Evolutionary conservation across 2,113 vertebrate genomes (phyloP).

Genomic region (Corythornis madagascariensis): DNA sequence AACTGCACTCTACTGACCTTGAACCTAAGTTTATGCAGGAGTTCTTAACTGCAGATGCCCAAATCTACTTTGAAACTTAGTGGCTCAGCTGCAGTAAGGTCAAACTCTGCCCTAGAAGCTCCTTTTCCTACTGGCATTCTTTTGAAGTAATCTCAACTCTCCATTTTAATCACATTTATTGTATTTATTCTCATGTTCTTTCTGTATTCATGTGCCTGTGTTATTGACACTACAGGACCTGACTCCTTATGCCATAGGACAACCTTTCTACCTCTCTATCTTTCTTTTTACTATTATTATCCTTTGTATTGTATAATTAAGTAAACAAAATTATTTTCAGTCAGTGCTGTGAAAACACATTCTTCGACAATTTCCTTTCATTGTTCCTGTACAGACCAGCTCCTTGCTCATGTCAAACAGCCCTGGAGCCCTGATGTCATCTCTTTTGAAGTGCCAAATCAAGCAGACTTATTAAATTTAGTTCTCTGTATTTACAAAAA

Average conservation of each 20-base stretch:
- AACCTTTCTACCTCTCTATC: background rate
- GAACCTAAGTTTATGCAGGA: constrained; percentile 2
- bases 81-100: background rate
- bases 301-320: background rate
- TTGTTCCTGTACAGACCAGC: background rate
- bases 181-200: background rate
- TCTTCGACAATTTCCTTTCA: background rate
- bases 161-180: background rate
- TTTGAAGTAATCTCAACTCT: background rate
- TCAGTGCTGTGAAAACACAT: background rate
- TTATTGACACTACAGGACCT: background rate
- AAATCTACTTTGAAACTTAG: background rate
- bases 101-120: background rate
- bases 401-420: background rate
- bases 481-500: background rate
- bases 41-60: background rate
- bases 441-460: background rate
- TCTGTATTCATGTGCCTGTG: background rate
- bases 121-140: background rate
- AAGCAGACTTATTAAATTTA: background rate
- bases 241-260: background rate
- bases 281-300: background rate
- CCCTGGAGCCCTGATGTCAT: background rate
- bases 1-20: constrained; percentile 26
- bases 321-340: background rate